These are phyloP conservation scores for Drosophila picticornis DNA, from an alignment of 2,888 invertebrate genomes.

Conservation along the genomic window DNA sequence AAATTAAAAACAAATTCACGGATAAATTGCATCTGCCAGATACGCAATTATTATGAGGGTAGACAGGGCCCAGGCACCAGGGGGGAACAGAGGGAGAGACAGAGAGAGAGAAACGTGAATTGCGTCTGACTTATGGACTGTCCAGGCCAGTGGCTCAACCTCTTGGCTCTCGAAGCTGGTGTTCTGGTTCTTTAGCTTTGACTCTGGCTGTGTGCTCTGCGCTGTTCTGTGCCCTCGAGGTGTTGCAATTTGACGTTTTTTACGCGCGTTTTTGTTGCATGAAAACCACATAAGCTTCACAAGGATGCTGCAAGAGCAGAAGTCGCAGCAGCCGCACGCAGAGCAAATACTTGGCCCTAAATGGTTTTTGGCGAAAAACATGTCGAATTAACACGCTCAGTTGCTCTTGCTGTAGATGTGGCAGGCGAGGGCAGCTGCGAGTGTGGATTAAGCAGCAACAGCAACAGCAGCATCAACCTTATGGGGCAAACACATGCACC, in stretches of 20 bases:
- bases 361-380: conserved; percentile 81
- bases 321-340: conserved; percentile 67
- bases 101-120: conserved; percentile 25
- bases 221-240: conserved; percentile 76
- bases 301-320: conserved; percentile 45
- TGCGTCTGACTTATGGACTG: conserved; percentile 68
- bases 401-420: conserved; percentile 43
- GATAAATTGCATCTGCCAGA: conserved; percentile 85
- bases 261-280: conserved; percentile 81
- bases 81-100: neutral
- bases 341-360: conserved; percentile 83
- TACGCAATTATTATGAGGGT: conserved; percentile 83
- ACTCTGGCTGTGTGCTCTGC: conserved; percentile 26
- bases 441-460: conserved; percentile 47
- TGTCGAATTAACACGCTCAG: conserved; percentile 84
- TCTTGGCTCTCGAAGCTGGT: conserved; percentile 28
- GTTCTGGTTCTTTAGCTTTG: conserved; percentile 39
- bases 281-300: conserved; percentile 69
- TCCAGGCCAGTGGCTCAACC: conserved; percentile 33
- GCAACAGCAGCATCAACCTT: conserved; percentile 44
- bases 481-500: conserved; percentile 46
- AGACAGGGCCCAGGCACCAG: conserved; percentile 31
- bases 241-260: conserved; percentile 84
- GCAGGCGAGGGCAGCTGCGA: conserved; percentile 39
- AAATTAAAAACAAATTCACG: conserved; percentile 86